A percentile compares a stretch with the other conserved stretches of the same genome.
Conservation (phyloP, 2,113 vertebrate species). For the Dromas ardeola region DNA sequence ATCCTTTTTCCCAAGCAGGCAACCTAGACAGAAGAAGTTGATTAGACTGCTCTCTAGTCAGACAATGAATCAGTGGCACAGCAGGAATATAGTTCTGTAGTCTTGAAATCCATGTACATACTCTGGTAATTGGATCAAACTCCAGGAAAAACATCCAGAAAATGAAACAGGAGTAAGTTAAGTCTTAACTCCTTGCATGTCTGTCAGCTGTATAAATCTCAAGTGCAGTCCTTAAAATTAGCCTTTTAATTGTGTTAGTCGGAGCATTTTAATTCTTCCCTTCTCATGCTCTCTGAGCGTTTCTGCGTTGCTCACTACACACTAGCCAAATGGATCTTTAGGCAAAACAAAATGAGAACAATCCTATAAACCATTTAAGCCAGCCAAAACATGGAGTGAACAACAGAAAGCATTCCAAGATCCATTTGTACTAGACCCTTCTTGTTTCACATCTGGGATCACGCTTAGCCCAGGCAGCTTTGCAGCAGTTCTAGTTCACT, state of each 20-base stretch:
- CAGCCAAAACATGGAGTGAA: constrained; percentile 55
- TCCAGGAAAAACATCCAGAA: constrained; percentile 28
- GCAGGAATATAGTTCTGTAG: constrained; percentile 11
- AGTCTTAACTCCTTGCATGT: constrained; percentile 15
- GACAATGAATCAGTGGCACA: constrained; percentile 56
- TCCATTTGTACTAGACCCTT: background rate
- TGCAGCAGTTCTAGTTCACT: background rate
- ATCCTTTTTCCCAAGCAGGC: constrained; percentile 43
- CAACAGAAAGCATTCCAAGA: constrained; percentile 41
- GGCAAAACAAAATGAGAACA: constrained; percentile 57
- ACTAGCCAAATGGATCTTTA: constrained; percentile 16
- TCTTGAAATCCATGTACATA: background rate
- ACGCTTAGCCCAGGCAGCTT: background rate
- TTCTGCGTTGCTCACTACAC: constrained; percentile 10
- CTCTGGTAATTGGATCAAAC: constrained; percentile 37
- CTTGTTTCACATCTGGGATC: background rate
- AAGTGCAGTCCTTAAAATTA: constrained; percentile 15
- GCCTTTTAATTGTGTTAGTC: background rate
- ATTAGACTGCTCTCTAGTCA: constrained; percentile 33
- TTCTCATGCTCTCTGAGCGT: background rate
- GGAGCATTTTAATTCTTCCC: constrained; percentile 3
- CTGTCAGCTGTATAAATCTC: constrained; percentile 1
- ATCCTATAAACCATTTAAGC: constrained; percentile 39
- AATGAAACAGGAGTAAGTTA: constrained; percentile 16
- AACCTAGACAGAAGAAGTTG: constrained; percentile 41